Base-by-base conservation (phyloP, 2,888 invertebrate species). In the Pristionchus fissidentatus region DNA sequence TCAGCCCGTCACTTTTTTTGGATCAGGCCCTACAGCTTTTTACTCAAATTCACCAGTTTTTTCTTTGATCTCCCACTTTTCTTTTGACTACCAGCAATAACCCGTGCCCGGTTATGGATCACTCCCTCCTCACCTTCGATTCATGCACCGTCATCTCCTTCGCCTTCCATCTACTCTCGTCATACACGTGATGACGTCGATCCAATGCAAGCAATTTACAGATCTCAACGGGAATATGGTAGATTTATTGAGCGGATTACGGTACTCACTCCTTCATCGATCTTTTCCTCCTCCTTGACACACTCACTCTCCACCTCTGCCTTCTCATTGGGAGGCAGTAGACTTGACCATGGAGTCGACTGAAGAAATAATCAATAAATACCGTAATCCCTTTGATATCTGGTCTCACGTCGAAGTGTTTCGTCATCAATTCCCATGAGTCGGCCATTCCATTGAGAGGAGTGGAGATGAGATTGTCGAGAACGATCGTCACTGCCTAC, bases 371-470 rank as follows among this genome's bases (percentile, higher is more conserved):
- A 46, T 35, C 46, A 49, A 49, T 26, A 19, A 43, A 46, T 75
- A 13, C 19, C 29, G n/a, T 41, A 0, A 41, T n/a, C 41, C 26
- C 26, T 38, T 2, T 75, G 29, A 22, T 19, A 22, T 55, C 22
- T 22, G 8, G 35, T 3, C 22, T 41, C 41, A 66, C 66, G 26
- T 75, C 75, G 32, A 75, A 75, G 38, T 75, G 75, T 3, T 46
- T 32, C 13, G 10, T 49, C 13, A 75, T 29, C 19, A 29, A 29
- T 29, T 75, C 49, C 75, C 75, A 75, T 75, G 49, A 29, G 3
- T 75, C 75, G 41, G n/a, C 29, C 75, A 75, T 26, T 75, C 75
- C 43, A 15, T 46, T n/a, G 46, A 75, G 13, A 46, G 75, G 75
- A 35, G 49, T 75, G 8, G n/a, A 15, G 3, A 75, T 46, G 19